Conservation (phyloP, 2,797 vertebrate species). For the Galagoides demidoff region DNA sequence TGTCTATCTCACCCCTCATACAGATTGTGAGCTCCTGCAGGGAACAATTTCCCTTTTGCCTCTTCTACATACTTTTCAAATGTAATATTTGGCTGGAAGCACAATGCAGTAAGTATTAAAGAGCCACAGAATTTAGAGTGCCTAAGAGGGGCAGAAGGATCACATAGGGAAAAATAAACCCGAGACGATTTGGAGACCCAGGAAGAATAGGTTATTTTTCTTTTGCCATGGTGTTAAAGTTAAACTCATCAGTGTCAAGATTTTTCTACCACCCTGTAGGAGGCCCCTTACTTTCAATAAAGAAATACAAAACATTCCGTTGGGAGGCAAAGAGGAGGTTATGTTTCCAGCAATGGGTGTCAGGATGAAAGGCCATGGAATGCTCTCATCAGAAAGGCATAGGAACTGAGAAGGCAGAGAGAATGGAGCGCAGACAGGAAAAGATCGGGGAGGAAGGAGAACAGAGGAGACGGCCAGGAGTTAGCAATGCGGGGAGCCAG, state of each 20-base stretch:
- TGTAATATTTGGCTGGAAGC: neutral
- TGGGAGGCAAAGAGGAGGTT: neutral
- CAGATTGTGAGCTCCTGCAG: neutral
- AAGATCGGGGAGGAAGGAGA: neutral
- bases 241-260: neutral
- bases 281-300: neutral
- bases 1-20: neutral
- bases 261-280: neutral
- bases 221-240: neutral
- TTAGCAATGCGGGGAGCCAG: neutral
- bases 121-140: neutral
- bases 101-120: neutral
- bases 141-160: neutral
- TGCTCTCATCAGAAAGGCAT: neutral
- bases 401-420: constrained; percentile 48
- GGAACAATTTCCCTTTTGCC: neutral
- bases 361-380: constrained; percentile 47
- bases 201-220: neutral
- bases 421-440: constrained; percentile 14
- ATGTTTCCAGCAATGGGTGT: neutral
- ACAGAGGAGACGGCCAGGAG: neutral
- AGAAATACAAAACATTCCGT: neutral
- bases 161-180: neutral
- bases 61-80: neutral
- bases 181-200: neutral